Conservation (phyloP, 2,113 vertebrate species). For the Balaeniceps rex region DNA sequence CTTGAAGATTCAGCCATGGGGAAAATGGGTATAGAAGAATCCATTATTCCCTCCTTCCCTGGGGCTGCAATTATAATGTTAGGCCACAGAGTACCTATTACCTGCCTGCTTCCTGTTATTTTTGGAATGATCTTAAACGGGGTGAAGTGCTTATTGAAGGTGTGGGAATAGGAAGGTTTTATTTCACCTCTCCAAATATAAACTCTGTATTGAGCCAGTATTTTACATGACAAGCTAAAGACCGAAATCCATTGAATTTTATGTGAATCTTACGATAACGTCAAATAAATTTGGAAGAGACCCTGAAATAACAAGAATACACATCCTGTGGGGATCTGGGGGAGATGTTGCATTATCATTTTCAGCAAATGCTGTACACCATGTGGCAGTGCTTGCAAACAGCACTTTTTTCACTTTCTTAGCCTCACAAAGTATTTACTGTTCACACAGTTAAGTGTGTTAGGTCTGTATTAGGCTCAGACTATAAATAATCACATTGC, state of each 20-base stretch:
- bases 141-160: slow-evolving; percentile 46
- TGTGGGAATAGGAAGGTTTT: slow-evolving; percentile 35
- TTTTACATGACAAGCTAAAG: slow-evolving; percentile 30
- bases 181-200: slow-evolving; percentile 8
- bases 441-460: slow-evolving; percentile 44
- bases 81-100: slow-evolving; percentile 46
- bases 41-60: slow-evolving; percentile 57
- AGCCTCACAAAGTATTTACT: slow-evolving; percentile 32
- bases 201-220: not conserved
- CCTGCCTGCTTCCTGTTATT: slow-evolving; percentile 60
- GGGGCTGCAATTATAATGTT: slow-evolving; percentile 53
- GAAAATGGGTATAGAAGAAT: slow-evolving; percentile 28
- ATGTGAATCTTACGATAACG: not conserved
- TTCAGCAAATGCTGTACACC: not conserved
- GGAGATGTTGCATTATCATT: not conserved
- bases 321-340: slow-evolving; percentile 20
- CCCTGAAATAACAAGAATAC: slow-evolving; percentile 22
- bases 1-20: not conserved
- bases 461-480: not conserved
- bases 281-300: slow-evolving; percentile 20
- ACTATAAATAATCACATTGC: slow-evolving; percentile 48
- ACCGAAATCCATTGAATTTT: slow-evolving; percentile 1
- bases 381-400: slow-evolving; percentile 51
- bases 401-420: slow-evolving; percentile 43
- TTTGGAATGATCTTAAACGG: slow-evolving; percentile 58